Base-by-base conservation (phyloP, 2,113 vertebrate genomes). In the Zeus faber region DNA sequence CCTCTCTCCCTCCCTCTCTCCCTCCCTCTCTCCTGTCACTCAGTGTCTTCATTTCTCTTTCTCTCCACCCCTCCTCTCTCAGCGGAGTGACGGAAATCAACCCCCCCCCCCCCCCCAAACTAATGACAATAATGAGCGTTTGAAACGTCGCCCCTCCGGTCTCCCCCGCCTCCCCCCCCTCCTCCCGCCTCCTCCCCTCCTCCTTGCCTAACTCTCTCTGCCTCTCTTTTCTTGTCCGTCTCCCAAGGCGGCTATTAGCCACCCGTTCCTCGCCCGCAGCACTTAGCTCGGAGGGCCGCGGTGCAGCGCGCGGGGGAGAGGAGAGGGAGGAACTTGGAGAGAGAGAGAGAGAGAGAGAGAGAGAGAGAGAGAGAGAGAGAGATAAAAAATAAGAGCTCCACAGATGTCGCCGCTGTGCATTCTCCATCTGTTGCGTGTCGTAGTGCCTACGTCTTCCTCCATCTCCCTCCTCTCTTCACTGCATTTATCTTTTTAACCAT, bases 41-140 rank as follows among this genome's bases (percentile, higher is more conserved):
- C n/a, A n/a, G n/a, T n/a, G n/a, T n/a, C n/a, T n/a, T n/a, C n/a
- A n/a, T n/a, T 37, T 58, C 66, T 72, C 67, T 35, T 57, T 65
- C 66, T 58, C 72, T 67, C 63, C 47, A 22, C 44, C 47, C 35
- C 20, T 35, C 33, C 11, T 44, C 51, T 59, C 70, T 72, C 49
- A 31, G 62, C 62, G 33, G 72, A 77, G 54, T 20, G 58, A 51
- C 58, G 14, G 65, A 74, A 84, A 77, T 80, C 69, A 69, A 65
- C 69, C 74, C 75, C 57, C 62, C 72, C 62, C 69, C 74, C 75
- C 57, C 62, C 72, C 62, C 72, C 65, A 70, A 87, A 86, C 85
- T 86, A 89, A 88, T 88, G 82, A 86, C 80, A 82, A 76, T 87
- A 86, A 89, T 89, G 87, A 87, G 65, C 88, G 81, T 83, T 73